These are phyloP conservation scores for Oegoconia quadripuncta DNA, from an alignment of 2,888 invertebrate species.

Conservation along the genomic window DNA sequence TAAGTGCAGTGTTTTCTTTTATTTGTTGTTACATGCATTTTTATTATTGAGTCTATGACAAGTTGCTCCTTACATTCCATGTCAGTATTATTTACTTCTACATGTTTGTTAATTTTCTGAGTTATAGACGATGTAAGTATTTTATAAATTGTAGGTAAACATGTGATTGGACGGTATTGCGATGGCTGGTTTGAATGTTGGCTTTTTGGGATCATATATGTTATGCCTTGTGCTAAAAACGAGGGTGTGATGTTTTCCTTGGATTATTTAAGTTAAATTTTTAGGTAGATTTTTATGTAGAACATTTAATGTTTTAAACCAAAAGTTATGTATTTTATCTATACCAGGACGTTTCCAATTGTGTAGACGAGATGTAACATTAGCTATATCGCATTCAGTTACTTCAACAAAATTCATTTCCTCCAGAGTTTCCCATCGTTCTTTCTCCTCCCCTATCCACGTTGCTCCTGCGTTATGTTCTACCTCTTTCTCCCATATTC, in stretches of 20 bases:
- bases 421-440: constrained; percentile 9
- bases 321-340: constrained; percentile 17
- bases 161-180: constrained; percentile 24
- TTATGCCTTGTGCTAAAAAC: constrained; percentile 16
- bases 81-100: not conserved
- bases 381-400: constrained; percentile 6
- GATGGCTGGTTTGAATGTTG: constrained; percentile 11
- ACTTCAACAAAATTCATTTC: constrained; percentile 20
- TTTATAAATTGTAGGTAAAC: constrained; percentile 23
- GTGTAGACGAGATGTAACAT: constrained; percentile 11
- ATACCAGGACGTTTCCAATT: constrained; percentile 17
- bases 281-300: constrained; percentile 13
- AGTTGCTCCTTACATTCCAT: constrained; percentile 7
- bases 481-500: constrained; percentile 12
- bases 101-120: constrained; percentile 5
- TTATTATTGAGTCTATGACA: constrained; percentile 11
- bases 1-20: constrained; percentile 17
- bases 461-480: constrained; percentile 13
- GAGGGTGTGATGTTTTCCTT: constrained; percentile 6
- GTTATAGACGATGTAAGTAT: constrained; percentile 18
- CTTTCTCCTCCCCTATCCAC: constrained; percentile 18
- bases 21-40: constrained; percentile 9
- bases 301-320: constrained; percentile 14
- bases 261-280: constrained; percentile 5
- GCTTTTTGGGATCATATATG: constrained; percentile 17